Evolutionary conservation across 2,113 vertebrate species (phyloP), one percentile per base, ranked within the genome.

Genomic region (Origma solitaria): DNA sequence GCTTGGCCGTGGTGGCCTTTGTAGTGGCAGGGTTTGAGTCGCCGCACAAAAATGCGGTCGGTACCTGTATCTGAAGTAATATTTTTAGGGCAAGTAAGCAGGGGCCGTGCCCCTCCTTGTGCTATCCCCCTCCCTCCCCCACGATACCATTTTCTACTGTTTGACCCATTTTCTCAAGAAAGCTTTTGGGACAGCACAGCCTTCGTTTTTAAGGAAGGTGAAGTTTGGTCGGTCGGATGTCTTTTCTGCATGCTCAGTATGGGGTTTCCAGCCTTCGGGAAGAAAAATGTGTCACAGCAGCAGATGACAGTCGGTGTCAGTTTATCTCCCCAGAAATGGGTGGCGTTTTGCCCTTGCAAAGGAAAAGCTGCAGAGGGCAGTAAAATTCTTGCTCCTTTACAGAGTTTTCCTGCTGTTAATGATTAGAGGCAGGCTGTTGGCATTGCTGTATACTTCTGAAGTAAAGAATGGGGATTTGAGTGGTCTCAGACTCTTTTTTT

Each of bases 331-430:
- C 82, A 69, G 86, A 79, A 94, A 87, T 33, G 70, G 21, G 70
- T 45, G 92, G 71, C 82, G 50, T 90, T 94, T 90, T 73, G 42
- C 77, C 91, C 84, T 95, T 87, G 90, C 88, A 5, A 84, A 90
- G 80, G 78, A 90, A 61, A 66, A 95, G 95, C 97, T 97, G 97
- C 95, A 97, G 96, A 96, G 95, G 95, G 97, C 97, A 60, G 95
- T 96, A 95, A 94, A 77, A 98, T 96, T 97, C 97, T 93, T 96
- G 91, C 80, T 88, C 72, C 94, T 77, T 21, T 28, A 38, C 20
- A 20, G 89, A 91, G 62, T 73, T 88, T 95, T 53, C 33, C 37
- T 79, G 53, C 61, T 62, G 62, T 42, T 86, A 33, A 10, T 30
- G 35, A 21, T 79, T 56, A 86, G 82, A 66, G 33, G 16, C 83